phyloP scores from a whole-genome alignment of 2,113 vertebrate species.

The Uria aalge region DNA sequence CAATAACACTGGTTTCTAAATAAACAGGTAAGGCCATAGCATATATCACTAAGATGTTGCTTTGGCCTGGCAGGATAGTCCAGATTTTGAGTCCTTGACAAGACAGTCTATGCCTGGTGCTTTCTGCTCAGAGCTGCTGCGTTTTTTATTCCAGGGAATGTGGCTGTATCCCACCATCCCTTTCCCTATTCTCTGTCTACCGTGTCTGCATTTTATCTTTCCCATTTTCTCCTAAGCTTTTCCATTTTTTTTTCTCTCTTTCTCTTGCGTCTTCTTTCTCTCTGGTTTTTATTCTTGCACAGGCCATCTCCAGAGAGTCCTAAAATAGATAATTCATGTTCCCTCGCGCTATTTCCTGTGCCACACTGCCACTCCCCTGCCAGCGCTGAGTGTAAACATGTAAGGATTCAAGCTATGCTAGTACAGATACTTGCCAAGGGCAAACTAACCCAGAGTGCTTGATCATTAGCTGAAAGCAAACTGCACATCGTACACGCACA shows the following conservation, averaged over 20 bases:
- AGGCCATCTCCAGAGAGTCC: background rate
- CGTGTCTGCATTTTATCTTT: background rate
- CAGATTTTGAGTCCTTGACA: background rate
- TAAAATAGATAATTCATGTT: conserved; percentile 11
- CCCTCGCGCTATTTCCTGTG: background rate
- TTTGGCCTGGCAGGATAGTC: background rate
- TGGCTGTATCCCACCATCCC: background rate
- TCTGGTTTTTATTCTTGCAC: background rate
- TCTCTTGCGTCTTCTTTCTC: background rate
- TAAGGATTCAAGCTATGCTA: conserved; percentile 37
- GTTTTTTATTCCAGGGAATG: background rate
- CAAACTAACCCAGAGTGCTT: conserved; percentile 55
- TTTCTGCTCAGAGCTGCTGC: background rate
- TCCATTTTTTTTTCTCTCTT: background rate
- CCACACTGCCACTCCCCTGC: conserved; percentile 39
- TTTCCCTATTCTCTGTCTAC: background rate
- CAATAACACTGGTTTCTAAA: background rate
- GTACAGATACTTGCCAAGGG: conserved; percentile 55
- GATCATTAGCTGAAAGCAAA: conserved; percentile 63
- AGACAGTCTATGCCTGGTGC: background rate
- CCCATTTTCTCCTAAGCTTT: background rate
- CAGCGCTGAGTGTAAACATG: conserved; percentile 10
- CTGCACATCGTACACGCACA: conserved; percentile 22
- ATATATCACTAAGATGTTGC: background rate
- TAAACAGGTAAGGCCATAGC: background rate